A percentile compares a stretch with the other conserved stretches of the same genome.
Evolutionary conservation across 2,888 invertebrate genomes (phyloP).

Genomic region (Stenotaenia linearis): DNA sequence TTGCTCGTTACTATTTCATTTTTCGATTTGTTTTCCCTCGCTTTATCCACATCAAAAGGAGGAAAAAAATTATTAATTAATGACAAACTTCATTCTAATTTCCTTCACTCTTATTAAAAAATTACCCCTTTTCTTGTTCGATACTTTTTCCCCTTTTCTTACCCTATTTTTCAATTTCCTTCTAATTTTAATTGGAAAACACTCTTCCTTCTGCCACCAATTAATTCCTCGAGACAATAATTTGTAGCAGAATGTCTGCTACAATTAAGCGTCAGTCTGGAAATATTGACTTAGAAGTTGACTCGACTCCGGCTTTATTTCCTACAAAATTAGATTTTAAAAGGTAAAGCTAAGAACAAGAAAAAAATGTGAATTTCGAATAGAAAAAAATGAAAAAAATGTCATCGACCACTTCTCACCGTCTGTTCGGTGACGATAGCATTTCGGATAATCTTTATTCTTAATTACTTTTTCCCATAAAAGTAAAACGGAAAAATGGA

Average conservation of each 20-base stretch:
- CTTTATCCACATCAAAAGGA: not conserved
- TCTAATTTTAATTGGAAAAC: not conserved
- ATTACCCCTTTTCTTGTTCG: not conserved
- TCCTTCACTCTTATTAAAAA: not conserved
- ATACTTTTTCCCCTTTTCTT: not conserved
- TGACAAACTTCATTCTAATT: not conserved
- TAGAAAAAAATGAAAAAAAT: not conserved
- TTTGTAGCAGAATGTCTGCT: not conserved
- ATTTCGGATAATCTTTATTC: not conserved
- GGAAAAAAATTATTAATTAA: not conserved
- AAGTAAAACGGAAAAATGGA: too few relatives aligned
- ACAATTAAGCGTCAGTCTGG: not conserved
- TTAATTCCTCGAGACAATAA: not conserved
- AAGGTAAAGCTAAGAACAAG: not conserved
- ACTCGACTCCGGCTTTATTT: not conserved
- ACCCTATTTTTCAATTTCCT: not conserved
- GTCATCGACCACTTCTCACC: not conserved
- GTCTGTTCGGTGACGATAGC: not conserved
- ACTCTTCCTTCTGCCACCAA: not conserved
- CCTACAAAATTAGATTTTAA: not conserved
- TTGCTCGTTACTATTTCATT: not conserved
- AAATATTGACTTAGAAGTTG: not conserved
- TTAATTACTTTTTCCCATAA: not conserved
- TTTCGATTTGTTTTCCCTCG: not conserved
- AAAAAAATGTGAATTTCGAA: not conserved